Conservation (phyloP, 1,140 invertebrate species). For the Drosophila sp. region DNA sequence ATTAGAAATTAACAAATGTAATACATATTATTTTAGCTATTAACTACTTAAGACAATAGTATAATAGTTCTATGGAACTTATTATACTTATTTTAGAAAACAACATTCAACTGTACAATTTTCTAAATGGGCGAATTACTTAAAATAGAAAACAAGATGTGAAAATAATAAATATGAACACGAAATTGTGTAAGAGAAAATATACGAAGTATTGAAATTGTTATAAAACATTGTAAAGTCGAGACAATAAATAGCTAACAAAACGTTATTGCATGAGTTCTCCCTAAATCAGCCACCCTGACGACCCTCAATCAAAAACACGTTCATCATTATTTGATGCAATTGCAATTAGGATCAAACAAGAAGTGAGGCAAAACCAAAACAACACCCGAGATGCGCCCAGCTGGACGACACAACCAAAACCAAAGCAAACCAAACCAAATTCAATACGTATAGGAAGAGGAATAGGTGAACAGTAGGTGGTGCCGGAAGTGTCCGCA, state of each 20-base stretch:
- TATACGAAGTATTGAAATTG: neutral
- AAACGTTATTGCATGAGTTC: neutral
- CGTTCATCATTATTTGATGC: slow-evolving; percentile 66
- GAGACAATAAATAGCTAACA: neutral
- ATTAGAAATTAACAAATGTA: no score
- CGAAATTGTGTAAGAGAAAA: no score
- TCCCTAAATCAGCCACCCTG: neutral
- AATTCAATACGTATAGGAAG: slow-evolving; percentile 1
- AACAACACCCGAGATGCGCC: slow-evolving; percentile 41
- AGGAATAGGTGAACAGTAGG: slow-evolving; percentile 59
- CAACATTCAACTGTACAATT: no score
- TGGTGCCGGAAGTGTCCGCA: slow-evolving; percentile 70
- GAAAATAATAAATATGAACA: no score
- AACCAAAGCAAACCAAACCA: slow-evolving; percentile 19
- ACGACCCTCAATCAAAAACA: slow-evolving; percentile 58
- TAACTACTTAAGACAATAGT: no score
- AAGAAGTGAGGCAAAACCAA: slow-evolving; percentile 55
- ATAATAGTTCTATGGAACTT: no score
- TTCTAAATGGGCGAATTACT: no score
- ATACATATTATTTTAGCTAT: no score
- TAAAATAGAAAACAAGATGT: no score
- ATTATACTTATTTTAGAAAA: no score
- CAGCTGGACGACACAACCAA: slow-evolving; percentile 52
- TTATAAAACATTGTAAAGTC: neutral
- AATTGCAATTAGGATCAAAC: slow-evolving; percentile 59